Percentiles rank a stretch among this genome's conserved stretches.
These are phyloP conservation scores for Champsocephalus esox DNA, from an alignment of 2,797 vertebrate species.

Conservation along the genomic window DNA sequence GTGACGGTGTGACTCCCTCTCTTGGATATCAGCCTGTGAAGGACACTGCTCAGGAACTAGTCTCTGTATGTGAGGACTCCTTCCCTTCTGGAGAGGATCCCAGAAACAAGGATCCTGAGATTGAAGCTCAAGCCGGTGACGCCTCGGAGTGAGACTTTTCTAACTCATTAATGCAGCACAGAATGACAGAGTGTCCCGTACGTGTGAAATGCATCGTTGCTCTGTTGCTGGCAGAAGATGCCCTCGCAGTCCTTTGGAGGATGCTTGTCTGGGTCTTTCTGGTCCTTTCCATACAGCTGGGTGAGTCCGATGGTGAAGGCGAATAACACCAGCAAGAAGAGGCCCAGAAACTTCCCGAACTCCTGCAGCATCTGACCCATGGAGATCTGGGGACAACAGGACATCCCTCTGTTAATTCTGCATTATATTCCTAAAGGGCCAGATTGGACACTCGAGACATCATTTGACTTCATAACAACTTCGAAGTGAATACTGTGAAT, in stretches of 20 bases:
- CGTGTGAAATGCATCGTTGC: constrained; percentile 97
- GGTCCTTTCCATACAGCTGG: constrained; percentile 94
- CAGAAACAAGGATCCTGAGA: too few relatives aligned
- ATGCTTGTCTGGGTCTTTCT: constrained; percentile 78
- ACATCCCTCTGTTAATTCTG: constrained; percentile 26
- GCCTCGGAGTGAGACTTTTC: too few relatives aligned
- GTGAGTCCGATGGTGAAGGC: constrained; percentile 98
- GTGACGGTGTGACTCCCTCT: too few relatives aligned
- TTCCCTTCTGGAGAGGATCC: too few relatives aligned
- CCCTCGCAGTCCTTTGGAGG: constrained; percentile 90
- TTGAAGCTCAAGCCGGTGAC: too few relatives aligned
- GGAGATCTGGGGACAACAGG: constrained; percentile 89
- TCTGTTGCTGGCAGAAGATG: constrained; percentile 95
- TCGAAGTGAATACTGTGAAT: background rate
- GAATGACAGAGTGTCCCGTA: constrained; percentile 71
- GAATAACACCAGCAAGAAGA: constrained; percentile 97
- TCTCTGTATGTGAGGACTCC: too few relatives aligned
- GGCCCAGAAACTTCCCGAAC: constrained; percentile 97
- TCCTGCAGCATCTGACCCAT: constrained; percentile 99
- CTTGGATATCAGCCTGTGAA: too few relatives aligned
- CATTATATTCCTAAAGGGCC: constrained; percentile 1
- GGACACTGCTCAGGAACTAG: too few relatives aligned
- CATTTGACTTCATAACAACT: background rate
- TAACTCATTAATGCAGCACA: background rate
- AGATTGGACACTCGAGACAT: constrained; percentile 3